These are phyloP conservation scores for Grallaria varia DNA, from an alignment of 2,113 vertebrate genomes.

Conservation along the genomic window DNA sequence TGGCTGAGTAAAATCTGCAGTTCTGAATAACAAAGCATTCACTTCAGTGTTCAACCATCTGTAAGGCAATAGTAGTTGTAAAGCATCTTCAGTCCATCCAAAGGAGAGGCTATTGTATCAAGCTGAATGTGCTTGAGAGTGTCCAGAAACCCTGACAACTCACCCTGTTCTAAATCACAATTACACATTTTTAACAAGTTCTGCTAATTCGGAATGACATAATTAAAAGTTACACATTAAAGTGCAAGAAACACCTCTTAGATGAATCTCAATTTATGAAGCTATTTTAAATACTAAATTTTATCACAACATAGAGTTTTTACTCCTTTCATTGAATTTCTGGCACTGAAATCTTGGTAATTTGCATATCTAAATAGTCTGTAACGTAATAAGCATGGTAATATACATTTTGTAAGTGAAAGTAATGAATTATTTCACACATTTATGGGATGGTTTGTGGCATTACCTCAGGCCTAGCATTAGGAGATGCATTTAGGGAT, in stretches of 20 bases:
- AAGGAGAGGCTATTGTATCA: constrained; percentile 18
- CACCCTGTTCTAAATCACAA: constrained; percentile 34
- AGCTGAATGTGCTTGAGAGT: constrained; percentile 4
- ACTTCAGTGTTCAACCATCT: background rate
- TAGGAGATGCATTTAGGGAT: background rate
- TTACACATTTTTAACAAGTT: constrained; percentile 64
- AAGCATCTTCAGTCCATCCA: background rate
- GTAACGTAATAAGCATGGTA: constrained; percentile 8
- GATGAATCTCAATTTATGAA: constrained; percentile 69
- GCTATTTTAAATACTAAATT: constrained; percentile 64
- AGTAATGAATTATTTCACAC: background rate
- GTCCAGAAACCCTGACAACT: background rate
- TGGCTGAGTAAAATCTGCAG: background rate
- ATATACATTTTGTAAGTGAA: constrained; percentile 9
- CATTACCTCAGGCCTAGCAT: background rate
- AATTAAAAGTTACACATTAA: constrained; percentile 66
- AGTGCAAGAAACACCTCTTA: constrained; percentile 38
- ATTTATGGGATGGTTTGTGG: background rate
- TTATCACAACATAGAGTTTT: constrained; percentile 49
- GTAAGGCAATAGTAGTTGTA: background rate
- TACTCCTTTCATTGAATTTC: constrained; percentile 58
- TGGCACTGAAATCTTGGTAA: constrained; percentile 41
- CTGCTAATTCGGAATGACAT: constrained; percentile 53
- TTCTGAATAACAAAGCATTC: background rate
- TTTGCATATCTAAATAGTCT: constrained; percentile 54